Evolutionary conservation across 2,113 vertebrate species (phyloP).

Genomic region (Terrapene triunguis): DNA sequence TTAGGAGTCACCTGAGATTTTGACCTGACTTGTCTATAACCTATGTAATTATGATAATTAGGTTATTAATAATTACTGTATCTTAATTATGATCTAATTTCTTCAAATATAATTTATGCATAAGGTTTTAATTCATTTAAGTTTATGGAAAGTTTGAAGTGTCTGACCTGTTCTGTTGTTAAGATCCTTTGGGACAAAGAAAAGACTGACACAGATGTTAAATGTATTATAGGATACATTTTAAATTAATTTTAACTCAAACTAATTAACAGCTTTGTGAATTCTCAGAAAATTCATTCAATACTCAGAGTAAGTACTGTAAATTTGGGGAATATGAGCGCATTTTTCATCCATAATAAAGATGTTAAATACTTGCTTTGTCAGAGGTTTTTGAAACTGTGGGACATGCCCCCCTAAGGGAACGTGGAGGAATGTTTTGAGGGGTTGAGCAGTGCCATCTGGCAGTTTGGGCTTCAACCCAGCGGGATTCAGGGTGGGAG

Average conservation of each 20-base stretch:
- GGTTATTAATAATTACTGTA: background rate
- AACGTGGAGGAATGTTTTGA: too few relatives aligned
- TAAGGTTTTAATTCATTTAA: background rate
- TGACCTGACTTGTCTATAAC: background rate
- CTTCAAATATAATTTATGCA: background rate
- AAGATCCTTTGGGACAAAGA: background rate
- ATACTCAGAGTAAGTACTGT: background rate
- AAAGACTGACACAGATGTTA: background rate
- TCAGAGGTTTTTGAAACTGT: background rate
- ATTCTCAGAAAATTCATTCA: background rate
- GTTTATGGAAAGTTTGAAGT: background rate
- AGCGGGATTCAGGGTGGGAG: too few relatives aligned
- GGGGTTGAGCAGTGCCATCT: too few relatives aligned
- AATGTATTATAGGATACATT: background rate
- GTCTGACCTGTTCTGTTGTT: background rate
- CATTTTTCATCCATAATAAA: background rate
- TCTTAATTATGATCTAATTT: background rate
- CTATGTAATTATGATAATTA: background rate
- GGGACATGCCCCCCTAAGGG: too few relatives aligned
- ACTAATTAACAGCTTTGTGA: background rate
- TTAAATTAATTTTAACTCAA: background rate
- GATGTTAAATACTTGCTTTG: background rate
- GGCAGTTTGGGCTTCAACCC: too few relatives aligned
- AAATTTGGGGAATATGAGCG: background rate
- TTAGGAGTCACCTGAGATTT: background rate